Evolutionary conservation across 2,113 vertebrate species (phyloP), one percentile per base, ranked within the genome.

Genomic region (Aspidoscelis tigris): DNA sequence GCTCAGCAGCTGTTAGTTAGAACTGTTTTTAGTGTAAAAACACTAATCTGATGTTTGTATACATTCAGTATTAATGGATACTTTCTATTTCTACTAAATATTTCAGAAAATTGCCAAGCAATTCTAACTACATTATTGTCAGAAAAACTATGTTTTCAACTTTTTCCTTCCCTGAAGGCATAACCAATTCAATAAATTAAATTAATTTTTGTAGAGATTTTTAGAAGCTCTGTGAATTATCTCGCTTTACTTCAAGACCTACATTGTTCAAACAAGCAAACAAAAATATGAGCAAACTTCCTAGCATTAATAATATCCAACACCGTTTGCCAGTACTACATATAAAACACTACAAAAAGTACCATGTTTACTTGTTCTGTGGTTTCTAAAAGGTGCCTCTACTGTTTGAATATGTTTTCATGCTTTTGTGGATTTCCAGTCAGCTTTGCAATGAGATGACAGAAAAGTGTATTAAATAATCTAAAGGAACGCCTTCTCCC

Each of bases 1-100:
- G 75, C 87, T 88, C 82, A 84, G 91, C 89, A 94, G 85, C 90
- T 93, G 92, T 88, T 92, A 94, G 92, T 95, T 93, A 94, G 20
- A 47, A 65, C 12, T 75, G 41, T 7, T 11, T 41, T 53, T 68
- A 55, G n/a, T 68, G 24, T 47, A 7, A 26, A 39, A 47, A 11
- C 47, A 18, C 12, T 22, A 73, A 82, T 47, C 71, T 61, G 50
- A 43, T 72, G 39, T 71, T 50, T 81, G 80, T 72, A 11, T 43
- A 72, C 11, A 53, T 58, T 58, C 18, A 73, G 64, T 76, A 44
- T 16, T 53, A 39, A 76, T 68, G 9, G 7, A 75, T 65, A 7
- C 18, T 14, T 76, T 65, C 18, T n/a, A 24, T 41, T 76, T 41
- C 4, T 69, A 16, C 77, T 68, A 14, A 47, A 72, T 65, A 44